These are phyloP conservation scores for Hofmannophila pseudospretella DNA, from an alignment of 2,888 invertebrate species.

Conservation along the genomic window DNA sequence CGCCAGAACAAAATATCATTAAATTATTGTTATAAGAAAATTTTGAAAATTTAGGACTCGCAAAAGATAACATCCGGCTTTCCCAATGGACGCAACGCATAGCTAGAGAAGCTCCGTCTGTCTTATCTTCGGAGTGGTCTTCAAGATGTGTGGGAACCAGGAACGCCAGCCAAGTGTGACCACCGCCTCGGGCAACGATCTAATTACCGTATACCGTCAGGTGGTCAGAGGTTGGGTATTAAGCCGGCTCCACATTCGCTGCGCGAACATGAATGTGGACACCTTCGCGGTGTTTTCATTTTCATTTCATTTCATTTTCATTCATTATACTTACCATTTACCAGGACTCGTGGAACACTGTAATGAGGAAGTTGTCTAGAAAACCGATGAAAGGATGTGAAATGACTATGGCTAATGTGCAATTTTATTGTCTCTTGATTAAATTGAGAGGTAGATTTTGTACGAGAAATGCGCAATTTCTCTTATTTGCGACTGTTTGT, in stretches of 20 bases:
- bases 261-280: too few relatives aligned
- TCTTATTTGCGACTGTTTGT: too few relatives aligned
- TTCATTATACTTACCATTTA: too few relatives aligned
- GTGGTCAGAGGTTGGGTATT: conserved; percentile 47
- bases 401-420: conserved; percentile 24
- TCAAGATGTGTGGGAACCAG: conserved; percentile 45
- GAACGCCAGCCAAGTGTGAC: conserved; percentile 50
- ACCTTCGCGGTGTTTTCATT: too few relatives aligned
- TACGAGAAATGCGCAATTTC: too few relatives aligned
- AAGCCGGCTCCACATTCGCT: too few relatives aligned
- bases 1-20: too few relatives aligned
- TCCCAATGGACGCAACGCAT: conserved; percentile 1
- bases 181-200: conserved; percentile 44
- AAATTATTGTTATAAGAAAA: too few relatives aligned
- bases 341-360: conserved; percentile 16
- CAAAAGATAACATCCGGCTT: conserved; percentile 1
- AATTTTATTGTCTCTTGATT: conserved; percentile 35
- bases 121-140: conserved; percentile 31
- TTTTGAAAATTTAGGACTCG: too few relatives aligned
- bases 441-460: too few relatives aligned
- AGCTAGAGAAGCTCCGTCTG: conserved; percentile 24
- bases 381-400: conserved; percentile 25
- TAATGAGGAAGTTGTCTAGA: conserved; percentile 36
- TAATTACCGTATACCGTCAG: conserved; percentile 60
- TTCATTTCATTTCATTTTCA: too few relatives aligned